Conservation (phyloP, 2,113 vertebrate species). For the Prinia subflava region DNA sequence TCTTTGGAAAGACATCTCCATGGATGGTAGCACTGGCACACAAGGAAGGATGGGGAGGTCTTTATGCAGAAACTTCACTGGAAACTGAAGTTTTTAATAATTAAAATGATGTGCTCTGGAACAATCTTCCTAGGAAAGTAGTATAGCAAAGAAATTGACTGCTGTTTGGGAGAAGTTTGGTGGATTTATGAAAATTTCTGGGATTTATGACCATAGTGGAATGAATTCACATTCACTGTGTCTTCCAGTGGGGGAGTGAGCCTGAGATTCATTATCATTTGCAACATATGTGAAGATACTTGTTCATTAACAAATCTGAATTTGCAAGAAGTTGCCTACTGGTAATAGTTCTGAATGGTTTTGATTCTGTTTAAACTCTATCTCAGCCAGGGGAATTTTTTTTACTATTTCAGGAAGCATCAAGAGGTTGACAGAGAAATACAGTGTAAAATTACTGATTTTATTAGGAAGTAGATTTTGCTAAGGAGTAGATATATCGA, state of each 20-base stretch:
- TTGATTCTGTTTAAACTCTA: background rate
- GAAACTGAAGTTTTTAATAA: background rate
- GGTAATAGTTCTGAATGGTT: background rate
- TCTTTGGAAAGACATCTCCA: background rate
- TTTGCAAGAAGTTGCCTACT: background rate
- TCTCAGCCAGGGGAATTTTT: background rate
- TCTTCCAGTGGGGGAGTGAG: background rate
- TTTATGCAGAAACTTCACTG: background rate
- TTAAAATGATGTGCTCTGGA: background rate
- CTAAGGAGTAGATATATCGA: background rate
- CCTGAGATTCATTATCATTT: background rate
- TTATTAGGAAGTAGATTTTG: background rate
- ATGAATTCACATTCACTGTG: background rate
- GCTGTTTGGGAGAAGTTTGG: background rate
- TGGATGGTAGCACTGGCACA: background rate
- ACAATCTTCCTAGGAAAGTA: background rate
- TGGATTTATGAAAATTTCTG: background rate
- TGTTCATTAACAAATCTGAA: background rate
- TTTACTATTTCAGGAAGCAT: background rate
- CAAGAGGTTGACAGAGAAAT: background rate
- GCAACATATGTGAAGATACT: background rate
- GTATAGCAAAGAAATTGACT: background rate
- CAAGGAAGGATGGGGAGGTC: background rate
- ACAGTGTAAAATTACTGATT: background rate
- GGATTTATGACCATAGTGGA: background rate